Evolutionary conservation across 2,797 vertebrate genomes (phyloP).

Genomic region (Ciconia nigra): DNA sequence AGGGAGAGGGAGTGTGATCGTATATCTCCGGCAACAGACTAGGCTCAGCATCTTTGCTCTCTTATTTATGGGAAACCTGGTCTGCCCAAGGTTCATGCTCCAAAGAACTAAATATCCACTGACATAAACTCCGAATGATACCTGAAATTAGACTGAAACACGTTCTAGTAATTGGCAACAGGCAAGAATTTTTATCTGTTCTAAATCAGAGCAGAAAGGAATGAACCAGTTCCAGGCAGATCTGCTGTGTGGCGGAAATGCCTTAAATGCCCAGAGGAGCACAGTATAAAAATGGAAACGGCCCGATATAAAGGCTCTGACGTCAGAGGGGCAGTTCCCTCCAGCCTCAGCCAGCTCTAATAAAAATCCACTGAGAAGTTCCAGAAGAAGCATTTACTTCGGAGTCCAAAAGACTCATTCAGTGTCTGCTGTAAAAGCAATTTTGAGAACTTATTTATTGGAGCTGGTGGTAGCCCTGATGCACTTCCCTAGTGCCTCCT

Average conservation of each 20-base stretch:
- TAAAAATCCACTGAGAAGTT: neutral
- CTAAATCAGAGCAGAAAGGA: neutral
- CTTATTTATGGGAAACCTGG: neutral
- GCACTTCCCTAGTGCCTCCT: neutral
- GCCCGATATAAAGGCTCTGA: constrained; percentile 10
- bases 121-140: neutral
- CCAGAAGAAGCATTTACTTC: neutral
- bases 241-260: neutral
- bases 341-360: constrained; percentile 18
- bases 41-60: neutral
- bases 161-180: neutral
- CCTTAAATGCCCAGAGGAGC: constrained; percentile 30
- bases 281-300: constrained; percentile 24
- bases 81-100: neutral
- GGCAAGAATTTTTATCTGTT: neutral
- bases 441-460: neutral
- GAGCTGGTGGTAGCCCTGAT: neutral
- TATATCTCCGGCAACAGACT: neutral
- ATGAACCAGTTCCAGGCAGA: neutral
- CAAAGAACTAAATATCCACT: neutral
- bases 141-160: neutral
- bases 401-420: neutral
- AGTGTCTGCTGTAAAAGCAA: neutral
- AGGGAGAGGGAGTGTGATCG: accelerated
- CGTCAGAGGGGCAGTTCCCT: constrained; percentile 21